Conservation (phyloP, 2,888 invertebrate species). For the Acronicta leporina region DNA sequence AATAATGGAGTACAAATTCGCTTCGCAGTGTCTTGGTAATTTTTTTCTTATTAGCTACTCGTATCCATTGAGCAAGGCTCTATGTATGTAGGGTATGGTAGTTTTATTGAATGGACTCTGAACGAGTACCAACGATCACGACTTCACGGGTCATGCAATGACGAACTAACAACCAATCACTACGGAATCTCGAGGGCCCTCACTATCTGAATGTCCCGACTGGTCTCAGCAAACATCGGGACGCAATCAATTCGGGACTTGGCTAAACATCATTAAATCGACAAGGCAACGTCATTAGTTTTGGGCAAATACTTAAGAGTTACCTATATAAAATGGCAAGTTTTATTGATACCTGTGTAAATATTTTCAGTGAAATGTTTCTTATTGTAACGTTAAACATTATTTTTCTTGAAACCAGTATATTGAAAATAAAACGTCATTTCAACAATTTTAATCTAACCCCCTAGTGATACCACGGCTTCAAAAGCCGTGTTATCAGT, state of each 20-base stretch:
- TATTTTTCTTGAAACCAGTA: too few relatives aligned
- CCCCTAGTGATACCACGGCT: too few relatives aligned
- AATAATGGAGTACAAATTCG: neutral
- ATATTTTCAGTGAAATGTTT: neutral
- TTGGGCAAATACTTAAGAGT: constrained; percentile 32
- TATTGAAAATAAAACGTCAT: too few relatives aligned
- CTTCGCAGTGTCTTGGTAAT: neutral
- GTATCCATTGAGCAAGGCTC: constrained; percentile 16
- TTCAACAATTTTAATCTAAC: neutral
- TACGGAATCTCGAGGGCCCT: constrained; percentile 50
- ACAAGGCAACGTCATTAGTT: constrained; percentile 40
- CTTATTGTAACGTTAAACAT: neutral
- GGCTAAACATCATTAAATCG: constrained; percentile 57
- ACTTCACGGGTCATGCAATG: constrained; percentile 33
- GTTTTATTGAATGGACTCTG: neutral
- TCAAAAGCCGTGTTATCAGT: too few relatives aligned
- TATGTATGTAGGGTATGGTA: too few relatives aligned
- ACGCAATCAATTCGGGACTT: constrained; percentile 59
- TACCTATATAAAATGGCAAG: constrained; percentile 15
- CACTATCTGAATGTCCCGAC: constrained; percentile 51
- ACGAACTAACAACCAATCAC: constrained; percentile 59
- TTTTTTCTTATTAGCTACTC: too few relatives aligned
- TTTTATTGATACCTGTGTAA: constrained; percentile 5
- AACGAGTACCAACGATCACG: constrained; percentile 18
- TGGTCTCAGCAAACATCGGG: constrained; percentile 59